Conservation (phyloP, 2,888 invertebrate genomes). For the Girardia tigrina region DNA sequence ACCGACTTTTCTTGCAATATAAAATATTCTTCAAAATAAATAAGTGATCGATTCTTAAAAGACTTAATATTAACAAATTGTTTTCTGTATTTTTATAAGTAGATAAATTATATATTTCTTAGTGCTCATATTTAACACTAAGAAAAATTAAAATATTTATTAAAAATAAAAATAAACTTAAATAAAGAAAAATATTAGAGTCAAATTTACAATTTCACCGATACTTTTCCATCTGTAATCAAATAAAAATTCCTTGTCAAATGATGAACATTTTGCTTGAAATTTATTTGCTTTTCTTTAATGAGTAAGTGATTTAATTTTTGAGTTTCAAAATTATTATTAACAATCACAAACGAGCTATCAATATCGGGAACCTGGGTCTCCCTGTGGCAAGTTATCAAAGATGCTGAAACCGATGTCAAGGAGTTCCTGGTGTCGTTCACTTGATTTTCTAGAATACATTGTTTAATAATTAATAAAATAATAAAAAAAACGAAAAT, state of each 20-base stretch:
- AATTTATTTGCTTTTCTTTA: not conserved
- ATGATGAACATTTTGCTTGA: constrained; percentile 1
- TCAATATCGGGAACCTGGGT: not conserved
- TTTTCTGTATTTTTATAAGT: too few species aligned
- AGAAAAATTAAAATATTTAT: too few species aligned
- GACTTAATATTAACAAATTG: too few species aligned
- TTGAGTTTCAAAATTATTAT: not conserved
- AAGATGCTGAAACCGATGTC: not conserved
- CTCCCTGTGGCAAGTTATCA: not conserved
- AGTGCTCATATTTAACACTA: too few species aligned
- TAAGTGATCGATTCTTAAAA: too few species aligned
- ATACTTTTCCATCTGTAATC: not conserved
- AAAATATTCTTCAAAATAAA: too few species aligned
- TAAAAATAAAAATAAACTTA: too few species aligned
- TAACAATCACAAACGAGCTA: not conserved
- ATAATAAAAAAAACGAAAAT: too few species aligned
- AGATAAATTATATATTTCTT: too few species aligned
- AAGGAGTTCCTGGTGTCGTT: not conserved
- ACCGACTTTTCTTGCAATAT: too few species aligned
- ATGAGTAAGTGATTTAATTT: not conserved
- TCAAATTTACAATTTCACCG: constrained; percentile 13
- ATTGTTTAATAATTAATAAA: not conserved
- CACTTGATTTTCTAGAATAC: not conserved
- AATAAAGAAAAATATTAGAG: too few species aligned
- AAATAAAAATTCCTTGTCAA: constrained; percentile 4